Base-by-base conservation (phyloP, 1,140 invertebrate species). In the Euglossa dilemma region DNA sequence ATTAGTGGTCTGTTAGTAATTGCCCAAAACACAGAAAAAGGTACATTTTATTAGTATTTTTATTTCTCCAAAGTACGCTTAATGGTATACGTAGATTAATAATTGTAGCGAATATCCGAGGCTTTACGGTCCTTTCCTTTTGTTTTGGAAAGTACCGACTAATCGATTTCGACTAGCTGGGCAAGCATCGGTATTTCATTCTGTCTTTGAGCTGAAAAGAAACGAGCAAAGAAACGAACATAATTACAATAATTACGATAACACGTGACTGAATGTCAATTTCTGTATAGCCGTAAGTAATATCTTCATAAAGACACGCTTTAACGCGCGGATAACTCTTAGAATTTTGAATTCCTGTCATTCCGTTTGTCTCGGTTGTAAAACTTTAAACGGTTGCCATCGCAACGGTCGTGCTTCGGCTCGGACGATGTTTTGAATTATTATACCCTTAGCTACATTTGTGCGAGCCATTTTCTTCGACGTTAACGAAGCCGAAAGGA, bases 191-290 rank as follows among this genome's bases (percentile, higher is more conserved):
- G 18, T 52, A 70, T 57, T 59, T 59, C n/a, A 45, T 66, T 57
- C 18, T 52, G 12, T 52, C 14, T 72, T 57, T 52, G 36, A 50
- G 20, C 6, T 50, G 6, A 57, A 72, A 36, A 57, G 23, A 50
- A 56, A 67, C 36, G 70, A 67, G 14, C 5, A 61, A 72, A 59
- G 8, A 18, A 61, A 45, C 28, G 23, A 18, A 18, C 5, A 28
- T n/a, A 61, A 72, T 80, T 66, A 66, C 75, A 67, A 50, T 70
- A 78, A 70, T 78, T 70, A 57, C 28, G 43, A 25, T 54, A 70
- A 57, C 64, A 78, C n/a, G 52, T 54, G n/a, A 47, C 43, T 28
- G 52, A 57, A 56, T n/a, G 18, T 70, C 52, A 59, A 52, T 52
- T 23, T 63, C 45, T 61, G n/a, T n/a, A 64, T 50, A 25, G 20